These are phyloP conservation scores for Cisticola juncidis DNA, from an alignment of 2,113 vertebrate species.

Conservation along the genomic window DNA sequence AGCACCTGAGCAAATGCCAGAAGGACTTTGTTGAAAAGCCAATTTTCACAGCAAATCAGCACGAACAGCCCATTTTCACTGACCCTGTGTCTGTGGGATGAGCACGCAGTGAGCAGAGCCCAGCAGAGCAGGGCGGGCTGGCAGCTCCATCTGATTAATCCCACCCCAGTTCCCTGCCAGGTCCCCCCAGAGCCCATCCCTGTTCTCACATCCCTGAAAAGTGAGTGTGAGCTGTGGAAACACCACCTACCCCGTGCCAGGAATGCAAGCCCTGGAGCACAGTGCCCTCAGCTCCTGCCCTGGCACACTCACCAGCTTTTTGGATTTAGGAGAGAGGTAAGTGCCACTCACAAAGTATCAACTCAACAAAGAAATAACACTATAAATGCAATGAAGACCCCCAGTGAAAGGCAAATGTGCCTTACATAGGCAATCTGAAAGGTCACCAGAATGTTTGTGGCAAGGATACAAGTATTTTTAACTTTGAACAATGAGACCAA, in stretches of 20 bases:
- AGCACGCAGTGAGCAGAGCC: background rate
- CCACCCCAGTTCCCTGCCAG: rapidly evolving
- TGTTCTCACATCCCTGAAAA: background rate
- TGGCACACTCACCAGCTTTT: background rate
- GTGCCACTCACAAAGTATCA: background rate
- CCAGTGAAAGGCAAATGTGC: background rate
- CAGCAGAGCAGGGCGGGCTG: background rate
- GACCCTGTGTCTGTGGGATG: background rate
- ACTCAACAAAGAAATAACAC: background rate
- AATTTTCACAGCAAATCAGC: background rate
- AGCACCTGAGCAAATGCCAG: background rate
- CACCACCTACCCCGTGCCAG: background rate
- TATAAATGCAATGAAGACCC: background rate
- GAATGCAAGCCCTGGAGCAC: background rate
- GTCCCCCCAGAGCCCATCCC: background rate
- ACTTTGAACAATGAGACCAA: background rate
- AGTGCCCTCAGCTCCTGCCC: background rate
- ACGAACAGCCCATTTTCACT: rapidly evolving
- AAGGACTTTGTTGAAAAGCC: background rate
- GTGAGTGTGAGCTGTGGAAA: background rate
- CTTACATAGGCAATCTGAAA: background rate
- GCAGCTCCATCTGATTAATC: background rate
- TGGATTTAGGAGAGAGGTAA: background rate
- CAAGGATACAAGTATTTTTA: background rate
- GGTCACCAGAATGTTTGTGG: background rate